A percentile compares a stretch with the other conserved stretches of the same genome.
phyloP scores from a whole-genome alignment of 2,888 invertebrate species.

The Serrognathus titanus region DNA sequence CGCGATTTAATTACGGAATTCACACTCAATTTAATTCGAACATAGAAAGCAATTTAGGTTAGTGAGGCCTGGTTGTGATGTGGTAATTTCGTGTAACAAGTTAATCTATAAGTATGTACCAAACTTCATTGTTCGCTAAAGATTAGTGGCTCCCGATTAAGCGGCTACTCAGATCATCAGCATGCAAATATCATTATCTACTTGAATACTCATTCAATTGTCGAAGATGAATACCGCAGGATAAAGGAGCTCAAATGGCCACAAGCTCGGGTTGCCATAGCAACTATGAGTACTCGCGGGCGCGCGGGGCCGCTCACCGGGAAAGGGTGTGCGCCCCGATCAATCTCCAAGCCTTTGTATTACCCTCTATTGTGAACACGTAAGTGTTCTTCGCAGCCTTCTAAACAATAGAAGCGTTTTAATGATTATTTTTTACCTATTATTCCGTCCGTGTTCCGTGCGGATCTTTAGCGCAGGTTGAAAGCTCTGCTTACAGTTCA shows the following conservation, averaged over 20 bases:
- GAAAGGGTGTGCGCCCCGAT: constrained; percentile 47
- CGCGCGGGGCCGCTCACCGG: constrained; percentile 34
- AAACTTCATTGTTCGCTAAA: constrained; percentile 6
- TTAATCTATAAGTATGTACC: not conserved
- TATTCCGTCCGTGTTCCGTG: constrained; percentile 6
- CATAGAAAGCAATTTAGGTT: too few relatives aligned
- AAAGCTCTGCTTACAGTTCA: not conserved
- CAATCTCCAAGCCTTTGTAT: constrained; percentile 46
- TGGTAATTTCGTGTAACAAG: not conserved
- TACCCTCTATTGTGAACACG: constrained; percentile 41
- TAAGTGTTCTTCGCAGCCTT: constrained; percentile 34
- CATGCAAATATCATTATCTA: constrained; percentile 49
- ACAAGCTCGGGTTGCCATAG: constrained; percentile 45
- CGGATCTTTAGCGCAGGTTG: not conserved
- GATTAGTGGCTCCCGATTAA: constrained; percentile 28
- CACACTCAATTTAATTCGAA: too few relatives aligned
- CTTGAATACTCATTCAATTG: constrained; percentile 49
- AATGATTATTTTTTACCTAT: constrained; percentile 23
- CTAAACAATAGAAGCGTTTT: constrained; percentile 28
- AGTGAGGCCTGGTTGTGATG: too few relatives aligned
- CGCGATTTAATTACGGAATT: too few relatives aligned
- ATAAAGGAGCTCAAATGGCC: constrained; percentile 47
- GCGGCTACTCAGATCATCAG: constrained; percentile 44
- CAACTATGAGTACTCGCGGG: constrained; percentile 31
- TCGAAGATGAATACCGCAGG: constrained; percentile 47